A percentile compares a stretch with the other conserved stretches of the same genome.
These are phyloP conservation scores for Megalops atlanticus DNA, from an alignment of 2,113 vertebrate species.

Conservation along the genomic window DNA sequence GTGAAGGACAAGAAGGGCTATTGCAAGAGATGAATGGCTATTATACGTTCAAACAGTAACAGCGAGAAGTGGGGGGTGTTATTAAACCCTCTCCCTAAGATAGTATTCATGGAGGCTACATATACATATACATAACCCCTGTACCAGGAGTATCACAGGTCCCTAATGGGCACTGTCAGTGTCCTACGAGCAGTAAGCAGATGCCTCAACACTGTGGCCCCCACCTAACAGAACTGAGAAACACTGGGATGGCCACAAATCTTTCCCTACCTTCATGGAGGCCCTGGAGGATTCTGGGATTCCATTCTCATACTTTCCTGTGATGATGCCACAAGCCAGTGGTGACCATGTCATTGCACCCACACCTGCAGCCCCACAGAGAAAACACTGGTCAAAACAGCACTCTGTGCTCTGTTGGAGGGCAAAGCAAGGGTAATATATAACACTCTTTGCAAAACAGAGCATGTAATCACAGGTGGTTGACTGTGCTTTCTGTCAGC, in stretches of 20 bases:
- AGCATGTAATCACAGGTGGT: background rate
- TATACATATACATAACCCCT: background rate
- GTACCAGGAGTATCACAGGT: background rate
- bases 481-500: background rate
- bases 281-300: slow-evolving; percentile 94
- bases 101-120: background rate
- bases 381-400: background rate
- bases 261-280: slow-evolving; percentile 85
- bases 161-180: background rate
- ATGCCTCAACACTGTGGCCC: background rate
- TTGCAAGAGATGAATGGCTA: too few relatives aligned
- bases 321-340: slow-evolving; percentile 95
- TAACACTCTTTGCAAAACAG: background rate
- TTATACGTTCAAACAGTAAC: background rate
- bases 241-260: background rate
- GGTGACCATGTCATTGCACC: slow-evolving; percentile 99
- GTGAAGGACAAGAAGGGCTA: background rate
- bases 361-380: slow-evolving; percentile 74
- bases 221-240: background rate
- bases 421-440: background rate
- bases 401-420: background rate
- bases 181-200: background rate
- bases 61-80: background rate
- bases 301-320: slow-evolving; percentile 95
- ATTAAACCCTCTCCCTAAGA: background rate